These are phyloP conservation scores for Epistrophella euchroma DNA, from an alignment of 2,888 invertebrate species.

Conservation along the genomic window DNA sequence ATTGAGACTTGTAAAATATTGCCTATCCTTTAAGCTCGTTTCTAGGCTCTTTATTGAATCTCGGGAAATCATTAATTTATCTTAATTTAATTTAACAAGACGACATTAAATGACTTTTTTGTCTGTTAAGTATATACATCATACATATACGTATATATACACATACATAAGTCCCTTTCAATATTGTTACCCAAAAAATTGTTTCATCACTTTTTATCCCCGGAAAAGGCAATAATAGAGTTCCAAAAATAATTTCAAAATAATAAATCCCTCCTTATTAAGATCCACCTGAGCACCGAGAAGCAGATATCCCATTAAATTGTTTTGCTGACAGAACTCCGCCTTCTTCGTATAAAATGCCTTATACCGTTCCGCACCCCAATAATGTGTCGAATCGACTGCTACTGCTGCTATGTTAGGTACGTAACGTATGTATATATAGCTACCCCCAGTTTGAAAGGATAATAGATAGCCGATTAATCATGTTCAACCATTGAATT, in stretches of 20 bases:
- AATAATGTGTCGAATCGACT: conserved; percentile 73
- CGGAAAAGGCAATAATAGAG: conserved; percentile 56
- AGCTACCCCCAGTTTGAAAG: conserved; percentile 40
- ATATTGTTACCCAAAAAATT: conserved; percentile 24
- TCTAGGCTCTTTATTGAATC: conserved; percentile 1
- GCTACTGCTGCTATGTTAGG: not conserved
- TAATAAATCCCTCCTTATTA: conserved; percentile 78
- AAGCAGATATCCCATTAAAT: conserved; percentile 61
- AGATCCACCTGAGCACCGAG: conserved; percentile 77
- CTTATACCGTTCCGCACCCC: conserved; percentile 57
- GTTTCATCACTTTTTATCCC: conserved; percentile 1
- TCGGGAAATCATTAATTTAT: conserved; percentile 48
- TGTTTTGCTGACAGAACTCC: conserved; percentile 73
- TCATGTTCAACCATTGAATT: conserved; percentile 78
- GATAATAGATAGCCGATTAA: conserved; percentile 77
- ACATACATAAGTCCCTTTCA: not conserved
- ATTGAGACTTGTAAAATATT: not conserved
- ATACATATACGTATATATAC: not conserved
- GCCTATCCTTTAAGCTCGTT: not conserved
- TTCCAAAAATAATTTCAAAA: conserved; percentile 77
- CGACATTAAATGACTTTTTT: conserved; percentile 7
- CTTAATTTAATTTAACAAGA: conserved; percentile 46
- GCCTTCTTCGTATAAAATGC: conserved; percentile 49
- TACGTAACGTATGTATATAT: too few relatives aligned
- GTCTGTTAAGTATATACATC: not conserved